These are phyloP conservation scores for Pyrgilauda ruficollis DNA, from an alignment of 2,113 vertebrate species.

Conservation along the genomic window DNA sequence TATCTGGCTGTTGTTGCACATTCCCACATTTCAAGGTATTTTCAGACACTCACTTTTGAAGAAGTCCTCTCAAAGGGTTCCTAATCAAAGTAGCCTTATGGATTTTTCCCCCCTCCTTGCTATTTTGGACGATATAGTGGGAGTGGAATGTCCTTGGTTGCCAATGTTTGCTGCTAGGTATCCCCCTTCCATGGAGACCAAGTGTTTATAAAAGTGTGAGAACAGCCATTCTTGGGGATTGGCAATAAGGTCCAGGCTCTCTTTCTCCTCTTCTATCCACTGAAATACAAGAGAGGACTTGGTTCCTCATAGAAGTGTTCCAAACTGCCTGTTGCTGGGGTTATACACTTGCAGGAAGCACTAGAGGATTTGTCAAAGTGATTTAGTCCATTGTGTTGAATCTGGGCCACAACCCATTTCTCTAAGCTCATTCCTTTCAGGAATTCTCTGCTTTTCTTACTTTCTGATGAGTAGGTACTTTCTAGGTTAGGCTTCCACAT, in stretches of 20 bases:
- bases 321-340: conserved; percentile 8
- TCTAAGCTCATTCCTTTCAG: conserved; percentile 25
- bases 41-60: not conserved
- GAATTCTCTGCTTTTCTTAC: conserved; percentile 20
- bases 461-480: not conserved
- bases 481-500: not conserved
- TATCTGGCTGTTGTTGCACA: not conserved
- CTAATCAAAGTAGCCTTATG: not conserved
- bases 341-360: conserved; percentile 36
- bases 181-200: conserved; percentile 64
- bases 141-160: conserved; percentile 44
- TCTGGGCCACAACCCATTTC: conserved; percentile 25
- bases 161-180: conserved; percentile 60
- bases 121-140: not conserved
- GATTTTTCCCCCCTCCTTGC: not conserved
- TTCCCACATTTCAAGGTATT: not conserved
- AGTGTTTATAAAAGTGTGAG: conserved; percentile 51
- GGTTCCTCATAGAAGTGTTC: conserved; percentile 15
- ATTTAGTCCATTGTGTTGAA: conserved; percentile 26
- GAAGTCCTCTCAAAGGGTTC: not conserved
- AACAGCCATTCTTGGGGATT: conserved; percentile 31
- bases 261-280: not conserved
- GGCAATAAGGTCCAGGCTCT: not conserved
- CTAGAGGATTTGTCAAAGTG: conserved; percentile 30
- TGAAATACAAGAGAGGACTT: conserved; percentile 24